A percentile compares a stretch with the other conserved stretches of the same genome.
phyloP scores from a whole-genome alignment of 2,888 invertebrate species.

The Cerastoderma edule region DNA sequence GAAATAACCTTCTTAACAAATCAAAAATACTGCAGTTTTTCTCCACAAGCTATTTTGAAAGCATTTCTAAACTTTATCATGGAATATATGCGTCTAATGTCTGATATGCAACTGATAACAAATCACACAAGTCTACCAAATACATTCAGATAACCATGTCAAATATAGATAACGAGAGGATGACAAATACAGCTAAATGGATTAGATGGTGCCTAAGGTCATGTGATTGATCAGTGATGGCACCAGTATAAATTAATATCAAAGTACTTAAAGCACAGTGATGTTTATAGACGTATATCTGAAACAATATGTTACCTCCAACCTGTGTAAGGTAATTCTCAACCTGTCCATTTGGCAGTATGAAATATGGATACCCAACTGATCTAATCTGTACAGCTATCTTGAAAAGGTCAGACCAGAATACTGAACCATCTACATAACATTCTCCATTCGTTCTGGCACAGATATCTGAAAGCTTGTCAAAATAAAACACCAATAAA shows the following conservation, averaged over 20 bases:
- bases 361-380: conserved; percentile 20
- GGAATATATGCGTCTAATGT: too few species aligned
- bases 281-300: not conserved
- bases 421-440: conserved; percentile 37
- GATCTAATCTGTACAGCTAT: conserved; percentile 4
- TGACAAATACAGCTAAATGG: not conserved
- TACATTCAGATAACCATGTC: not conserved
- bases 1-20: too few species aligned
- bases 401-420: conserved; percentile 5
- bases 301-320: not conserved
- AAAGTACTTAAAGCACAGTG: not conserved
- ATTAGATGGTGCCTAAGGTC: not conserved
- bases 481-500: not conserved
- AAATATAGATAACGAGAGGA: not conserved
- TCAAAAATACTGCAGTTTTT: too few species aligned
- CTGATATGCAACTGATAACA: too few species aligned
- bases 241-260: not conserved
- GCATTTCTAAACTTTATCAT: too few species aligned
- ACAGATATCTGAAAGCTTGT: conserved; percentile 31
- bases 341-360: not conserved
- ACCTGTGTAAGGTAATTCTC: conserved; percentile 10
- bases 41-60: too few species aligned
- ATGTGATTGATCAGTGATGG: not conserved
- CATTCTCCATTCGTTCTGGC: conserved; percentile 28
- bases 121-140: not conserved